Conservation (phyloP, 2,797 vertebrate genomes). For the Masticophis lateralis region DNA sequence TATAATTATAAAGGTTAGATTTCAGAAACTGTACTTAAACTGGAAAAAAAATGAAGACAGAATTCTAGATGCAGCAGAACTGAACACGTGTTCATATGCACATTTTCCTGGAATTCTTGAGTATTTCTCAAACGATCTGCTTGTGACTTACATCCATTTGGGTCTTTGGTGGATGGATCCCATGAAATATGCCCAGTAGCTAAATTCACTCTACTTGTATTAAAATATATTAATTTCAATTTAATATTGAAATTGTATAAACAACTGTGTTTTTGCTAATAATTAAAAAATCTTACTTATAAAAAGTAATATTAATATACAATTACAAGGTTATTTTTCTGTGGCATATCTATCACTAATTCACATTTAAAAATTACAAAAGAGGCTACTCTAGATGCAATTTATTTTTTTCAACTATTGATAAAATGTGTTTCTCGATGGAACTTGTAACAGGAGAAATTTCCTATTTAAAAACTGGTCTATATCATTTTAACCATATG, state of each 20-base stretch:
- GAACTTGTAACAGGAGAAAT: neutral
- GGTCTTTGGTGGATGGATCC: neutral
- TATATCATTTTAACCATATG: constrained; percentile 16
- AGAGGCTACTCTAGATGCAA: neutral
- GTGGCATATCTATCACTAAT: neutral
- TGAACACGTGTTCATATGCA: neutral
- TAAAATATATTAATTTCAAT: constrained; percentile 4
- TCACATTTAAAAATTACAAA: constrained; percentile 14
- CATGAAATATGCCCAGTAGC: neutral
- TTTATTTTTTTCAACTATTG: neutral
- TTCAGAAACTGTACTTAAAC: constrained; percentile 2
- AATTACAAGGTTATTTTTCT: neutral
- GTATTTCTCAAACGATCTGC: neutral
- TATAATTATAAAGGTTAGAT: constrained; percentile 16
- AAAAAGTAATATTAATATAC: neutral
- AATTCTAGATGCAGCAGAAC: neutral
- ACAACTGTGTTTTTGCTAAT: neutral
- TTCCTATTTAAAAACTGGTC: neutral
- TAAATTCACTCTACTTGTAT: neutral
- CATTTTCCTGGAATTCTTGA: neutral
- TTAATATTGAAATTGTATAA: neutral
- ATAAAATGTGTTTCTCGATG: neutral
- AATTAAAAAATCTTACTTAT: neutral
- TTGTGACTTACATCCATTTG: neutral
- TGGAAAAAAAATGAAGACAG: neutral